Percentiles rank a stretch among this genome's conserved stretches.
Evolutionary conservation across 2,888 invertebrate species (phyloP).

Genomic region (Drosophila infuscata): DNA sequence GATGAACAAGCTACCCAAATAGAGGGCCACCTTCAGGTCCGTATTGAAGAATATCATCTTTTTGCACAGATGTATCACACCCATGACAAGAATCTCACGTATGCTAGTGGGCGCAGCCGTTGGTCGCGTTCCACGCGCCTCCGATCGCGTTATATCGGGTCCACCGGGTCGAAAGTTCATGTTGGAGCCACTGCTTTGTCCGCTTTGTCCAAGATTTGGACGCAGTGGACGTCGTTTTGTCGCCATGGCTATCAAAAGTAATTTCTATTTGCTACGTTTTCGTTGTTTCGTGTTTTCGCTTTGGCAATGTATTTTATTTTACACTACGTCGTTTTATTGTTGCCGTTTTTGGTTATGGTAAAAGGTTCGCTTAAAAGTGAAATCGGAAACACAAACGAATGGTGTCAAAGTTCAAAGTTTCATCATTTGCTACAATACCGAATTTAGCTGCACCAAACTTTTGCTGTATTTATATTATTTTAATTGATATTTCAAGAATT

Average conservation of each 20-base stretch:
- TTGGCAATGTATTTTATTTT: constrained; percentile 2
- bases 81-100: constrained; percentile 91
- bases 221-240: constrained; percentile 85
- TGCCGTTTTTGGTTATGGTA: constrained; percentile 67
- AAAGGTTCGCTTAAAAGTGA: constrained; percentile 50
- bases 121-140: constrained; percentile 90
- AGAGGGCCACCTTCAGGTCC: constrained; percentile 93
- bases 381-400: constrained; percentile 42
- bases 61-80: constrained; percentile 94
- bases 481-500: constrained; percentile 5
- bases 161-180: constrained; percentile 88
- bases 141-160: constrained; percentile 84
- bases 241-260: constrained; percentile 78
- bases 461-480: neutral
- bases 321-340: constrained; percentile 49
- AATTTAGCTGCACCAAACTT: constrained; percentile 9
- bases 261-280: constrained; percentile 6
- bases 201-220: constrained; percentile 55
- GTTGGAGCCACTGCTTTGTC: constrained; percentile 70
- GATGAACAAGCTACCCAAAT: constrained; percentile 92
- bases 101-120: constrained; percentile 93
- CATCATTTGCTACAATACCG: neutral
- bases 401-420: constrained; percentile 65
- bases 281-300: constrained; percentile 3
- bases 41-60: constrained; percentile 94